A percentile compares a stretch with the other conserved stretches of the same genome.
phyloP scores from a whole-genome alignment of 2,113 vertebrate genomes.

The Grallaria varia region DNA sequence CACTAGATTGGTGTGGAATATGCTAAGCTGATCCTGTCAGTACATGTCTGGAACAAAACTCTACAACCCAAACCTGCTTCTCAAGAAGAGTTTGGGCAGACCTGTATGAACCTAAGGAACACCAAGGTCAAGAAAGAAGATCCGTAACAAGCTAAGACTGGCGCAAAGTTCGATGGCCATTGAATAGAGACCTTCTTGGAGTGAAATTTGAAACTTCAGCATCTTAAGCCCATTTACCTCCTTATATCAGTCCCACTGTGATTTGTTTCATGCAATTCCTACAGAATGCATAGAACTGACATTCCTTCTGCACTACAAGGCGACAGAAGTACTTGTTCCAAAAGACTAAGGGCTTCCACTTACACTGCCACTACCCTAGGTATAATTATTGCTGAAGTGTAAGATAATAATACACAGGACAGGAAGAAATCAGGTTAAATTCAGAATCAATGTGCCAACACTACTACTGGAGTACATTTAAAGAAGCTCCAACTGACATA shows the following conservation, averaged over 20 bases:
- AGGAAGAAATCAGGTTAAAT: not conserved
- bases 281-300: not conserved
- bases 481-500: not conserved
- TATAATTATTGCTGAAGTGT: not conserved
- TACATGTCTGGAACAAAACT: not conserved
- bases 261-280: not conserved
- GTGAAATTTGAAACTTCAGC: not conserved
- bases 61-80: not conserved
- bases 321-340: not conserved
- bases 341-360: not conserved
- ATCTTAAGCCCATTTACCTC: not conserved
- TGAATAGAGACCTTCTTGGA: not conserved
- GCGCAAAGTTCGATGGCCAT: not conserved
- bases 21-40: not conserved
- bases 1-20: not conserved
- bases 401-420: not conserved
- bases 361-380: not conserved
- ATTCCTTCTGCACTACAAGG: not conserved
- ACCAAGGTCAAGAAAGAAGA: not conserved
- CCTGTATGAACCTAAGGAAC: not conserved
- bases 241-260: not conserved
- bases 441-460: not conserved
- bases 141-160: fast-evolving
- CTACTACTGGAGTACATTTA: not conserved
- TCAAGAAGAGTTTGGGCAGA: not conserved